Evolutionary conservation across 1,140 invertebrate genomes (phyloP).

Genomic region (Solenopsis invicta): DNA sequence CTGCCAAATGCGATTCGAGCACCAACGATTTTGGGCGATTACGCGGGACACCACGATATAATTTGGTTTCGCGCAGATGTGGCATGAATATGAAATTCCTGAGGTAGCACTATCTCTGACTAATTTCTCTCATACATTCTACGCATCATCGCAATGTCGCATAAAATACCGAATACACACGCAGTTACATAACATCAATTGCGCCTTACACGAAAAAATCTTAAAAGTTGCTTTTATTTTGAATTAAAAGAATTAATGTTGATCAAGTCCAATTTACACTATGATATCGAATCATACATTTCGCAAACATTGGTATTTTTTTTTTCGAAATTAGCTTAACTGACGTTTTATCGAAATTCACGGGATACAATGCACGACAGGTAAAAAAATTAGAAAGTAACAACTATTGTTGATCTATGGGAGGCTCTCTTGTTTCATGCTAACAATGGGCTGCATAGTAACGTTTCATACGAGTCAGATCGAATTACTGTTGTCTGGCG

Average conservation of each 20-base stretch:
- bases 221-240: not conserved
- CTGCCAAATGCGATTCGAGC: constrained; percentile 31
- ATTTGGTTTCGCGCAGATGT: constrained; percentile 45
- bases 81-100: constrained; percentile 57
- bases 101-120: constrained; percentile 19
- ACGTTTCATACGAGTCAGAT: constrained; percentile 12
- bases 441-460: not conserved
- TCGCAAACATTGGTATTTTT: not conserved
- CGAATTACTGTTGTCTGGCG: not conserved
- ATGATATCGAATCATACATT: too few species aligned
- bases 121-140: constrained; percentile 42
- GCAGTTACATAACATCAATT: too few species aligned
- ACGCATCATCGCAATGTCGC: constrained; percentile 12
- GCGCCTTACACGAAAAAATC: not conserved
- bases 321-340: not conserved
- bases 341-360: not conserved
- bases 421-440: constrained; percentile 41
- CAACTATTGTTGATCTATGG: constrained; percentile 24
- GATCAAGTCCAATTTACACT: not conserved
- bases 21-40: constrained; percentile 40
- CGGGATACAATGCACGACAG: not conserved
- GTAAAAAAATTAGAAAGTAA: constrained; percentile 33
- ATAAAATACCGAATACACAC: constrained; percentile 26
- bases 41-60: constrained; percentile 44
- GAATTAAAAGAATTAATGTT: not conserved